These are phyloP conservation scores for Zaprionus africanus DNA, from an alignment of 1,140 invertebrate genomes.

Conservation along the genomic window DNA sequence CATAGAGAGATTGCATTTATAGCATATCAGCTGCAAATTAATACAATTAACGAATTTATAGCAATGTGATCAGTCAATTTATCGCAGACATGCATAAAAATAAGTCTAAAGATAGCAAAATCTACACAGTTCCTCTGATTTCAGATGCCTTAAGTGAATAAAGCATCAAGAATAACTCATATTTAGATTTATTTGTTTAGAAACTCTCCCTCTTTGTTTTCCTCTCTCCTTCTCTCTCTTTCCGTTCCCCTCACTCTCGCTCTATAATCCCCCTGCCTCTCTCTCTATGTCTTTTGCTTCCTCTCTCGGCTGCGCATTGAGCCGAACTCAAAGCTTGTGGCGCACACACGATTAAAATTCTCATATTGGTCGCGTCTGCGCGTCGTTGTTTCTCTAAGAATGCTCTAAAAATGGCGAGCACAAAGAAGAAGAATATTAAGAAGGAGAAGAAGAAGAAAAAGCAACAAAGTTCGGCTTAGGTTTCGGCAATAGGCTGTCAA, in stretches of 20 bases:
- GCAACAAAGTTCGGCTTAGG: conserved; percentile 1
- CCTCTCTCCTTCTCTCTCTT: not conserved
- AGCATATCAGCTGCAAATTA: not conserved
- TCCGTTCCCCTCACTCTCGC: not conserved
- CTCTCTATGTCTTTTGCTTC: not conserved
- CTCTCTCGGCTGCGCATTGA: not conserved
- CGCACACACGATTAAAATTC: not conserved
- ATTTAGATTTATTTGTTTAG: not conserved
- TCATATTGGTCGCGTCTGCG: not conserved
- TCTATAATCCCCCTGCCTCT: too few species aligned
- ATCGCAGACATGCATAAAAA: not conserved
- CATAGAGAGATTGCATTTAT: too few species aligned
- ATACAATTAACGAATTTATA: not conserved
- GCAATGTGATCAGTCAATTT: not conserved
- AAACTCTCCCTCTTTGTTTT: not conserved
- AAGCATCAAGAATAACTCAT: not conserved
- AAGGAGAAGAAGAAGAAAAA: not conserved
- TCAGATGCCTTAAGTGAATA: not conserved
- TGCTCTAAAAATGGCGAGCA: conserved; percentile 2
- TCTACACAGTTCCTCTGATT: not conserved
- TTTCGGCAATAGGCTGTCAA: conserved; percentile 1
- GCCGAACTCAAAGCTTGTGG: not conserved
- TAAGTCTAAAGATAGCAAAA: not conserved
- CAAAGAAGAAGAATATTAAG: not conserved
- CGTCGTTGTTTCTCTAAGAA: not conserved